These are phyloP conservation scores for Iguana delicatissima DNA, from an alignment of 2,797 vertebrate species.

Conservation along the genomic window DNA sequence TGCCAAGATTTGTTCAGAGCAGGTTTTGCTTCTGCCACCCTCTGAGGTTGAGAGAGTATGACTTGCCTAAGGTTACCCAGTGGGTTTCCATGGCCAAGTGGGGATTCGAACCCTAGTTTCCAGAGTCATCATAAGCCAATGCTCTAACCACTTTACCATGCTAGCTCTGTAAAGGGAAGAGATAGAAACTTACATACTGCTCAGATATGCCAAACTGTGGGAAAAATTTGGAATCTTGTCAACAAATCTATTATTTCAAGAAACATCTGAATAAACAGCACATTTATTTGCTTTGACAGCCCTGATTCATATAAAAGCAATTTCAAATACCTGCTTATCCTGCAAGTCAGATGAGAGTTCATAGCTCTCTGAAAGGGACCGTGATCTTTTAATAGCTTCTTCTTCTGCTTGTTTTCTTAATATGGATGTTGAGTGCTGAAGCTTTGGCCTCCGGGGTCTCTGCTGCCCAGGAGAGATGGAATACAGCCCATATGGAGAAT, in stretches of 20 bases:
- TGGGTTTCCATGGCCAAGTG: too few relatives aligned
- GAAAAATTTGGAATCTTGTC: not conserved
- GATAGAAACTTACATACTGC: not conserved
- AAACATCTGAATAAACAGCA: not conserved
- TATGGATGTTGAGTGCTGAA: slow-evolving; percentile 95
- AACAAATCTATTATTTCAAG: slow-evolving; percentile 29
- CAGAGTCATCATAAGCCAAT: too few relatives aligned
- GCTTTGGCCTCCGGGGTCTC: slow-evolving; percentile 88
- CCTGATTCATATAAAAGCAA: not conserved
- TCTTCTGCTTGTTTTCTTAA: slow-evolving; percentile 97
- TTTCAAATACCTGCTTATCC: slow-evolving; percentile 92
- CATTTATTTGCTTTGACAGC: not conserved
- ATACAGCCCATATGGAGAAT: slow-evolving; percentile 85
- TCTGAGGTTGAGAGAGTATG: too few relatives aligned
- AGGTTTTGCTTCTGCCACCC: too few relatives aligned
- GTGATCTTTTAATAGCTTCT: slow-evolving; percentile 96
- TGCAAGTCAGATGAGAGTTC: slow-evolving; percentile 98
- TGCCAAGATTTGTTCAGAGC: too few relatives aligned
- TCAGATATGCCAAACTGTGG: not conserved
- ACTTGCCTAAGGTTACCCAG: too few relatives aligned
- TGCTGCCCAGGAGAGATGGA: slow-evolving; percentile 86
- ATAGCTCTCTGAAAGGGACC: slow-evolving; percentile 98
- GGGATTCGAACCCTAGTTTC: too few relatives aligned
- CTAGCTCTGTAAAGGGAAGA: too few relatives aligned
- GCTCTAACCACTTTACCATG: too few relatives aligned